Base-by-base conservation (phyloP, 1,140 invertebrate species). In the Samia ricini region DNA sequence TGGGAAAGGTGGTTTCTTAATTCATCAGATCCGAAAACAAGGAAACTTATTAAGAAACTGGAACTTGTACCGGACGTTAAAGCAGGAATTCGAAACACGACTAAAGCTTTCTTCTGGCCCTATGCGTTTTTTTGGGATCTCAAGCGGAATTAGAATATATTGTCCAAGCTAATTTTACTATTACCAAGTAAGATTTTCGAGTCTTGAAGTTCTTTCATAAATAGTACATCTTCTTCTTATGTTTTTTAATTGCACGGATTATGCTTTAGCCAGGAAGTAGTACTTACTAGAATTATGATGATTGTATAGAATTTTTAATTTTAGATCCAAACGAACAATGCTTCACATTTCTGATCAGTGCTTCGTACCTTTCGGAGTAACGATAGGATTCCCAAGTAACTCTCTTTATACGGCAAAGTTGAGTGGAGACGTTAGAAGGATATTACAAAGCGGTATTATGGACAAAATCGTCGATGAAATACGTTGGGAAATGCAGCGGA, bases 91-190 rank as follows among this genome's bases (percentile, higher is more conserved):
- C 91, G 88, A 52, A 95, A 95, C 80, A 93, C 93, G 0, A 95
- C 94, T 1, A 92, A 91, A 66, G 92, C 94, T 20, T 95, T 94
- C 63, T 94, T 95, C 70, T 94, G 93, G 93, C 92, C 93, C 4
- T 95, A 95, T 69, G 94, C 95, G 0, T n/a, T 15, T 95, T 95
- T 79, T 77, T 95, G 1, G 94, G 94, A 21, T 95, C 95, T 0
- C 87, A 91, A 71, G 91, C 93, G 8, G 90, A 93, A 66, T 87
- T 96, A 1, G 93, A 95, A 72, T 95, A 94, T 74, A 91, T 95
- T 24, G 91, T 95, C 0, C 92, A 93, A 73, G 92, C 93, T 1
- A 95, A 95, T 76, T 95, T 93, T 87, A 91, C 94, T 1, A 66
- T 65, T 29, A 68, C 69, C 0, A 83, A 75, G 84, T 87, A 71